Evolutionary conservation across 2,113 vertebrate genomes (phyloP).

Genomic region (Lathamus discolor): DNA sequence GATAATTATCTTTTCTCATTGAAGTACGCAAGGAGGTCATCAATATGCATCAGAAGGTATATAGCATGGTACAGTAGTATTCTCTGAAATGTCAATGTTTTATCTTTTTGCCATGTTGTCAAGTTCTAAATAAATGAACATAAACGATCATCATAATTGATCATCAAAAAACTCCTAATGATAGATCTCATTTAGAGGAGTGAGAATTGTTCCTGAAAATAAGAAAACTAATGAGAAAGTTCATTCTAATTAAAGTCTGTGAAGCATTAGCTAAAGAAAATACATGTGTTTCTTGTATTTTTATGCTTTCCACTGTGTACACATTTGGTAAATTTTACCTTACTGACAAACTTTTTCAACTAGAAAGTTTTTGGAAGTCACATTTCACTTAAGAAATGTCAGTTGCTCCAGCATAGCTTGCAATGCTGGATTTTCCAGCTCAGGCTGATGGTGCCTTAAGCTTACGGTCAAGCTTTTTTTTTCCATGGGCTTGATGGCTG

Average conservation of each 20-base stretch:
- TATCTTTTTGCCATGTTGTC: not conserved
- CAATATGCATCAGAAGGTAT: not conserved
- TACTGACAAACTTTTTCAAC: not conserved
- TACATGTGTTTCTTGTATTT: not conserved
- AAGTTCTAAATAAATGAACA: not conserved
- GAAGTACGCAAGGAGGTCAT: not conserved
- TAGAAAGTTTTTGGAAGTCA: not conserved
- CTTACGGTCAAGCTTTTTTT: not conserved
- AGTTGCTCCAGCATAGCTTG: not conserved
- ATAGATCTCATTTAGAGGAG: not conserved
- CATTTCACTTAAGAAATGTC: not conserved
- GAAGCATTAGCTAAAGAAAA: not conserved
- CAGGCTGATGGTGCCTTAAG: not conserved
- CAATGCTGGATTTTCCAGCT: not conserved
- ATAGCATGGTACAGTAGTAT: not conserved
- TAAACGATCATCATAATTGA: not conserved
- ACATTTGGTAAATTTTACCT: not conserved
- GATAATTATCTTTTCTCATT: not conserved
- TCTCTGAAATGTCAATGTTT: not conserved
- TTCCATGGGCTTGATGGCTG: constrained; percentile 25
- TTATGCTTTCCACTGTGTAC: not conserved
- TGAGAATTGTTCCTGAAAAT: not conserved
- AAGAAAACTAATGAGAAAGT: not conserved
- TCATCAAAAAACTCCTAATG: not conserved
- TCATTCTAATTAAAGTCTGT: not conserved